Base-by-base conservation (phyloP, 2,797 vertebrate species). In the Sardinella longiceps region DNA sequence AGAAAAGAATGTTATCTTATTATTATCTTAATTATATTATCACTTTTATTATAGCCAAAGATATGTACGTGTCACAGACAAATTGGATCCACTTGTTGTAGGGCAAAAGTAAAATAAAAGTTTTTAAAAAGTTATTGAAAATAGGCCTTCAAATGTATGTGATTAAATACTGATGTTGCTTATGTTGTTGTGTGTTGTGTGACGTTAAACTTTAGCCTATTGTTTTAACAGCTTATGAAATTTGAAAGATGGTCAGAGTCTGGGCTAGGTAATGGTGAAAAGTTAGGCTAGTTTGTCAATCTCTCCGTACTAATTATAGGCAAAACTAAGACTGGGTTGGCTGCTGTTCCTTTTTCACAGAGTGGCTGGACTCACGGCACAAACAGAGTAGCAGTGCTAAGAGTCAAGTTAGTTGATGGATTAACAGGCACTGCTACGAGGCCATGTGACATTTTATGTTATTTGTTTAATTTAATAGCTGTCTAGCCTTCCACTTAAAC, bases 391-490 rank as follows among this genome's bases (percentile, higher is more conserved):
- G 18, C 5, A 23, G 18, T 77, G 70, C 70, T 43, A 6, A 77
- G 70, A 39, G 30, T 15, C 3, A 15, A 53, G 51, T 77, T 77
- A n/a, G 37, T 77, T 77, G 70, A 43, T 77, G 23, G 70, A 43
- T 77, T 77, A 77, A 77, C 33, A 77, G 37, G 28, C 14, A 20
- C 33, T 20, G 37, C 10, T 15, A 43, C 33, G 33, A 77, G 20
- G 7, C 33, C 18, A 18, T 20, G 70, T 77, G 70, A 43, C 66
- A 74, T 74, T 74, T 74, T 77, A 20, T 39, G 70, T 39, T 37
- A 77, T 77, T 77, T 77, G 70, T 23, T 33, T 77, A 77, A 77
- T 77, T 77, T 77, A 77, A 77, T 43, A 77, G 70, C 33, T 23
- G 33, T 43, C 70, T 77, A 15, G 18, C 15, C 70, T 39, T 77